Conservation (phyloP, 2,113 vertebrate genomes). For the Pandion haliaetus region DNA sequence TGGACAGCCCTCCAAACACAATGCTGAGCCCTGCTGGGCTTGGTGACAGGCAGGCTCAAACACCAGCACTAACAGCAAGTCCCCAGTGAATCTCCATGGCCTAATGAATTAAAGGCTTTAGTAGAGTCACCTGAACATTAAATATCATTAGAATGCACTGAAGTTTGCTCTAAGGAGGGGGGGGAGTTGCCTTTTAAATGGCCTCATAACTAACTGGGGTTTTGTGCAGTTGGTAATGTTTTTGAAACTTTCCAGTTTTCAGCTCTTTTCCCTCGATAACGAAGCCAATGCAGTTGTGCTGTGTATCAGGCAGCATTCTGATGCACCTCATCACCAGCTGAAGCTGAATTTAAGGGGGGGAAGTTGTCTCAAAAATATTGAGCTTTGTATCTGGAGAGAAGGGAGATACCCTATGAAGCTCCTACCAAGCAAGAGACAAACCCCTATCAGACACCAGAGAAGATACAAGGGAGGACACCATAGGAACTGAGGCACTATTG, state of each 20-base stretch:
- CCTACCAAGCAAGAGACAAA: background rate
- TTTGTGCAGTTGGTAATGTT: background rate
- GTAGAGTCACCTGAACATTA: conserved; percentile 13
- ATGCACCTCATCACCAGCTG: background rate
- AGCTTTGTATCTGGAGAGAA: background rate
- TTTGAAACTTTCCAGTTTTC: background rate
- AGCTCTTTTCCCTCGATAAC: background rate
- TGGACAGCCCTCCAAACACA: background rate
- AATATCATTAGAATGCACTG: background rate
- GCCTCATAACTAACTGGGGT: background rate
- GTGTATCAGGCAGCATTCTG: background rate
- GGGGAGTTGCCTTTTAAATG: background rate
- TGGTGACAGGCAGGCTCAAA: background rate
- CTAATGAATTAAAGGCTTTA: background rate
- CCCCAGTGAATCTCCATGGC: background rate
- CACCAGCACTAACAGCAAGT: background rate
- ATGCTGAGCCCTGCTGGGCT: background rate
- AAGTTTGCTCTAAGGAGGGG: background rate
- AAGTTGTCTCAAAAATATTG: background rate
- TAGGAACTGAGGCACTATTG: background rate
- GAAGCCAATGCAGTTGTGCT: background rate
- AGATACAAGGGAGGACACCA: background rate
- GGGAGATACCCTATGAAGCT: background rate
- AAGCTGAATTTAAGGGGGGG: background rate
- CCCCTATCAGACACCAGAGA: background rate